Evolutionary conservation across 2,113 vertebrate genomes (phyloP), one percentile per base, ranked within the genome.

Genomic region (Upupa epops): DNA sequence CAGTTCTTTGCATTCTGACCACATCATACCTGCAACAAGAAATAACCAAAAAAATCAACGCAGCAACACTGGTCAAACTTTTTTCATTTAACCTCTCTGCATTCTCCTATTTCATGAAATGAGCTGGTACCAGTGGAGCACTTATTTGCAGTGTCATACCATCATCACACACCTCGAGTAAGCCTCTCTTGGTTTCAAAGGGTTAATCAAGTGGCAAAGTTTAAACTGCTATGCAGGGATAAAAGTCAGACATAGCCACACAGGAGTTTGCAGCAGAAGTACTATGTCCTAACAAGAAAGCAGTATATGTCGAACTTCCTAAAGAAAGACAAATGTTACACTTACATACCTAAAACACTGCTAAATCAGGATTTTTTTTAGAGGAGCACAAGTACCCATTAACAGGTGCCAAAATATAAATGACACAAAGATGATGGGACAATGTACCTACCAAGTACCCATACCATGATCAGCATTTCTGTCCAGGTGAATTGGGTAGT

Each of bases 381-480:
- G 58, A 74, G 54, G 21, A 82, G 31, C 48, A 80, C 31, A 85
- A 74, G 17, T 21, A 51, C 28, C 25, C 37, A 69, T 3, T 37
- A 36, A 31, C 15, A 59, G 22, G n/a, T 29, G 6, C 71, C 24
- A 40, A 61, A 90, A 54, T n/a, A 52, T 6, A 48, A 69, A 40
- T 4, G 14, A 24, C 20, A 80, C 11, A 56, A 51, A 81, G 42
- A 80, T n/a, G 48, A 83, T 84, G 37, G 31, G 40, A 21, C 34
- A 37, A 59, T 94, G 80, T 96, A 97, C 98, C 92, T 97, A 99
- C 98, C 98, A 56, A 98, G 97, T 42, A 99, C 98, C 98, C 98
- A 99, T 29, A 98, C 97, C 98, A 98, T 98, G 90, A 99, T 99
- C n/a, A 98, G 93, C 97, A 98, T 98, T 93, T 99, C 98, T 5